phyloP scores from a whole-genome alignment of 2,797 vertebrate genomes.

The Cygnus olor region DNA sequence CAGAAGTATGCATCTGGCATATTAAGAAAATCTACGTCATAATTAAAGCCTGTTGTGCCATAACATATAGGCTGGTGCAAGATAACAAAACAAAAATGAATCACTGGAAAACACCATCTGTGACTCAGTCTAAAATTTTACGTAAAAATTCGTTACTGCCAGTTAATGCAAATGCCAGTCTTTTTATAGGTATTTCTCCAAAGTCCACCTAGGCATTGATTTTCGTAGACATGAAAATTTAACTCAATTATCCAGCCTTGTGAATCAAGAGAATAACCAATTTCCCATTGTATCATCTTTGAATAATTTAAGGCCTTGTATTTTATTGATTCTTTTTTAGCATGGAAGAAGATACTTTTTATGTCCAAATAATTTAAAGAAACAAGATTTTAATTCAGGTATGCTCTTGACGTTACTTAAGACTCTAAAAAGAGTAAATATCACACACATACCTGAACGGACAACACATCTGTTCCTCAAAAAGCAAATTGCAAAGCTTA shows the following conservation, averaged over 20 bases:
- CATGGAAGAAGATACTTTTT: background rate
- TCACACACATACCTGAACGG: background rate
- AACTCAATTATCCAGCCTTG: background rate
- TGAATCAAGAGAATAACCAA: background rate
- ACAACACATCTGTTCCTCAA: background rate
- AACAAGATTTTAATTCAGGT: background rate
- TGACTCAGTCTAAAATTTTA: background rate
- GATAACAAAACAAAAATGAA: background rate
- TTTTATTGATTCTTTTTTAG: background rate
- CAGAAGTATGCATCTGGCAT: background rate
- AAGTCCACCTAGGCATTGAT: slow-evolving; percentile 41
- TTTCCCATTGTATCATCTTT: background rate
- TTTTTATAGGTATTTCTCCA: slow-evolving; percentile 32
- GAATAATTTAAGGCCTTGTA: background rate
- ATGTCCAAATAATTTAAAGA: background rate
- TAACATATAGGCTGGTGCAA: background rate
- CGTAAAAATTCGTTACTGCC: slow-evolving; percentile 6
- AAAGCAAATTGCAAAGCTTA: background rate
- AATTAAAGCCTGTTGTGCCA: background rate
- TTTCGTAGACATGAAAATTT: slow-evolving; percentile 32
- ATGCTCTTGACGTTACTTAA: background rate
- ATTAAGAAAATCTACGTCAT: background rate
- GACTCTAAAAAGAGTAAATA: background rate
- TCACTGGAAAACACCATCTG: slow-evolving; percentile 7
- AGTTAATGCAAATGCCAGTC: slow-evolving; percentile 13